Conservation (phyloP, 1,140 invertebrate species). For the Drosophila sp. region DNA sequence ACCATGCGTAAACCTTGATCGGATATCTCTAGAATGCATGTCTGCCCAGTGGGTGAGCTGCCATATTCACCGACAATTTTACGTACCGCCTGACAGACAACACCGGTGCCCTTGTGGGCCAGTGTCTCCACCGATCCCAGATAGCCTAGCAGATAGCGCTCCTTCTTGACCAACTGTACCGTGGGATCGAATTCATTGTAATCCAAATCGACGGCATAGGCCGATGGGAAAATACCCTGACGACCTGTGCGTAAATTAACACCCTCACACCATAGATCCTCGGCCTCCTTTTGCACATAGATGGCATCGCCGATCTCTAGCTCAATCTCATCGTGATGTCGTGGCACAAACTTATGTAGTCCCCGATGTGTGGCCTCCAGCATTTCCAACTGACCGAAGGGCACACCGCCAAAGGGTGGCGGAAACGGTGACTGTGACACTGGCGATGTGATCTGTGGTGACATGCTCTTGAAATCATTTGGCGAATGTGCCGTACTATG, state of each 20-base stretch:
- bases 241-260: conserved; percentile 96
- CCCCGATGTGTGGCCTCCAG: conserved; percentile 97
- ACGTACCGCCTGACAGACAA: conserved; percentile 93
- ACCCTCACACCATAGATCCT: conserved; percentile 99
- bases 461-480: conserved; percentile 92
- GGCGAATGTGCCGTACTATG: conserved; percentile 95
- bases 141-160: conserved; percentile 96
- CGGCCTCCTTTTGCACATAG: conserved; percentile 97
- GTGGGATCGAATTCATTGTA: conserved; percentile 96
- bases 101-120: conserved; percentile 95
- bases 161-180: conserved; percentile 92
- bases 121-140: conserved; percentile 97
- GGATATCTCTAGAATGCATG: conserved; percentile 95
- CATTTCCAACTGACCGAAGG: conserved; percentile 92
- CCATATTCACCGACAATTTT: conserved; percentile 89
- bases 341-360: conserved; percentile 96
- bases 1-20: conserved; percentile 98
- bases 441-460: conserved; percentile 86
- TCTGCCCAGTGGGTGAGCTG: conserved; percentile 87
- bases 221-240: conserved; percentile 97
- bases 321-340: conserved; percentile 97
- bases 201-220: conserved; percentile 97
- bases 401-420: conserved; percentile 86
- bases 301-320: conserved; percentile 98
- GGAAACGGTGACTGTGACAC: conserved; percentile 84